These are phyloP conservation scores for Achlya flavicornis DNA, from an alignment of 2,888 invertebrate species.

Conservation along the genomic window DNA sequence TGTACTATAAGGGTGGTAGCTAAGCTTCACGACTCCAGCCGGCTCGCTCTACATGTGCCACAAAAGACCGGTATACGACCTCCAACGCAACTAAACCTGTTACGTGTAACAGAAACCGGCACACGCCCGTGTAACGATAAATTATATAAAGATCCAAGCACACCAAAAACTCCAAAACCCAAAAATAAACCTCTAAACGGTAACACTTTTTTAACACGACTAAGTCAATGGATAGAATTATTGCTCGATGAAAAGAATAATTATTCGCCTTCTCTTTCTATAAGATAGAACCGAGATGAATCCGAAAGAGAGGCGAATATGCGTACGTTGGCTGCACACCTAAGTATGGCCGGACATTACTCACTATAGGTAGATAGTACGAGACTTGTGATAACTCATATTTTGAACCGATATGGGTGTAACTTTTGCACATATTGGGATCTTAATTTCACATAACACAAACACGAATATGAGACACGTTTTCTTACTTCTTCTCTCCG, in stretches of 20 bases:
- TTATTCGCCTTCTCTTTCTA: conserved; percentile 69
- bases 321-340: conserved; percentile 83
- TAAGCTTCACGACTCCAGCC: conserved; percentile 60
- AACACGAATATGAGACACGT: conserved; percentile 69
- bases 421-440: conserved; percentile 57
- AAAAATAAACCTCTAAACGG: conserved; percentile 36
- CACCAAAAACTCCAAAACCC: conserved; percentile 39
- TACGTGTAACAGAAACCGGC: conserved; percentile 73
- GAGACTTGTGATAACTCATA: conserved; percentile 71
- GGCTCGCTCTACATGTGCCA: conserved; percentile 75
- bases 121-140: conserved; percentile 48
- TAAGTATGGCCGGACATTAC: conserved; percentile 84
- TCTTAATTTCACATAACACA: conserved; percentile 60
- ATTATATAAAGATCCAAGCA: conserved; percentile 48
- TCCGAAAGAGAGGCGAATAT: conserved; percentile 78
- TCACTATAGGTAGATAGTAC: conserved; percentile 82
- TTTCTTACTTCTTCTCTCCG: conserved; percentile 98
- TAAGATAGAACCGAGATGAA: conserved; percentile 55
- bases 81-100: conserved; percentile 81
- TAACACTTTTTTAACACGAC: conserved; percentile 56
- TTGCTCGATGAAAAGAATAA: conserved; percentile 63
- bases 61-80: conserved; percentile 78
- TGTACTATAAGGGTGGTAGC: conserved; percentile 64
- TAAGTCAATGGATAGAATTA: conserved; percentile 56
- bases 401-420: conserved; percentile 48